These are phyloP conservation scores for Murina feae DNA, from an alignment of 2,113 vertebrate genomes.

Conservation along the genomic window DNA sequence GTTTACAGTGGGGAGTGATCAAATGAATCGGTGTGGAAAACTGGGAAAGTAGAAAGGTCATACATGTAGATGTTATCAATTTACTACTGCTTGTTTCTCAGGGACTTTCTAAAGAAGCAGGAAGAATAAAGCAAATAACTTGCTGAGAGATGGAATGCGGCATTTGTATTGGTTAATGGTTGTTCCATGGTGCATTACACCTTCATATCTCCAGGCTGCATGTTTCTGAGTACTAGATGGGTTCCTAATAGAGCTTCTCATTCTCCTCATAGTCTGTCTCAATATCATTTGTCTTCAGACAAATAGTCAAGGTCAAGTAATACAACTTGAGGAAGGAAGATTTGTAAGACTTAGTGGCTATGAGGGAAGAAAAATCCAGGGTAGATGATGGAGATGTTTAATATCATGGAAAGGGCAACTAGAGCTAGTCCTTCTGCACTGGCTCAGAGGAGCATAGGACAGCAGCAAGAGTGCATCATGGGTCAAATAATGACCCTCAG, in stretches of 20 bases:
- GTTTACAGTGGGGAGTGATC: not conserved
- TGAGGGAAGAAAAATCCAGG: not conserved
- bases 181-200: not conserved
- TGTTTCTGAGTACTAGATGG: not conserved
- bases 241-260: not conserved
- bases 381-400: not conserved
- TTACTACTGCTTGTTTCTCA: not conserved
- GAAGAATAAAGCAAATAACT: not conserved
- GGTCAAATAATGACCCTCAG: not conserved
- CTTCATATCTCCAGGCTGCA: not conserved
- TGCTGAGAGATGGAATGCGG: not conserved
- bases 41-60: not conserved
- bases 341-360: not conserved
- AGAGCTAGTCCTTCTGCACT: not conserved
- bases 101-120: not conserved
- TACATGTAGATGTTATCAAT: not conserved
- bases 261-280: not conserved
- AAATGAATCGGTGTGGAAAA: not conserved
- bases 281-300: not conserved
- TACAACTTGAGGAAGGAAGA: not conserved
- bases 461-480: not conserved
- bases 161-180: not conserved
- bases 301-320: not conserved
- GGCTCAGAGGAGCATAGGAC: not conserved
- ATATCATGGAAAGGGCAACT: not conserved